These are phyloP conservation scores for Hyles vespertilio DNA, from an alignment of 1,140 invertebrate genomes.

Conservation along the genomic window DNA sequence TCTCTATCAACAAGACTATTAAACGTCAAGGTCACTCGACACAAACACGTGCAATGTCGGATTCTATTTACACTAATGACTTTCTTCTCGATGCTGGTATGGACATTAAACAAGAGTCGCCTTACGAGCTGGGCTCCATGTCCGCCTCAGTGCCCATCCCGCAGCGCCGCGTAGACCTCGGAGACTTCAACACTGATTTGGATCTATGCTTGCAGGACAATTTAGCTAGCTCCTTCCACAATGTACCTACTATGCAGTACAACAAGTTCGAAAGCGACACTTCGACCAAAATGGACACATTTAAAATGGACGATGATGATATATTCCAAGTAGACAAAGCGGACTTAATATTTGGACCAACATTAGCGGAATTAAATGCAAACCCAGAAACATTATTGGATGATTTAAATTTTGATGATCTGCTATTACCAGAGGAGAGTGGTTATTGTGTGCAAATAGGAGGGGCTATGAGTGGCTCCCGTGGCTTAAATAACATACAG, in stretches of 20 bases:
- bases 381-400: slow-evolving; percentile 88
- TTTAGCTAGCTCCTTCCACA: slow-evolving; percentile 60
- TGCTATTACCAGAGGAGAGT: slow-evolving; percentile 84
- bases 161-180: slow-evolving; percentile 64
- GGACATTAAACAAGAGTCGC: slow-evolving; percentile 74
- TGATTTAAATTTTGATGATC: slow-evolving; percentile 90
- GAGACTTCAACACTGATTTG: slow-evolving; percentile 74
- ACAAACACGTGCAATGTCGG: slow-evolving; percentile 76
- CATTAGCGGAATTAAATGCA: slow-evolving; percentile 90
- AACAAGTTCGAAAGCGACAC: slow-evolving; percentile 62
- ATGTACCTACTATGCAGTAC: slow-evolving; percentile 66
- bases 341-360: slow-evolving; percentile 89
- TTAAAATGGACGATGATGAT: slow-evolving; percentile 90
- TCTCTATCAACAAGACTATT: slow-evolving; percentile 68
- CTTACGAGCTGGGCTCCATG: slow-evolving; percentile 56
- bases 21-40: slow-evolving; percentile 66
- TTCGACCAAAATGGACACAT: slow-evolving; percentile 78
- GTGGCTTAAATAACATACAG: slow-evolving; percentile 60
- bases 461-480: slow-evolving; percentile 68
- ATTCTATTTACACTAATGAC: slow-evolving; percentile 77
- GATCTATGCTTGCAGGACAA: slow-evolving; percentile 73
- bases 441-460: slow-evolving; percentile 69
- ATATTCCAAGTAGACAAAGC: slow-evolving; percentile 93
- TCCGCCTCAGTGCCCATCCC: slow-evolving; percentile 79
- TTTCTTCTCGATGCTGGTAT: slow-evolving; percentile 75